Evolutionary conservation across 2,113 vertebrate genomes (phyloP).

Genomic region (Poeciliopsis prolifica): DNA sequence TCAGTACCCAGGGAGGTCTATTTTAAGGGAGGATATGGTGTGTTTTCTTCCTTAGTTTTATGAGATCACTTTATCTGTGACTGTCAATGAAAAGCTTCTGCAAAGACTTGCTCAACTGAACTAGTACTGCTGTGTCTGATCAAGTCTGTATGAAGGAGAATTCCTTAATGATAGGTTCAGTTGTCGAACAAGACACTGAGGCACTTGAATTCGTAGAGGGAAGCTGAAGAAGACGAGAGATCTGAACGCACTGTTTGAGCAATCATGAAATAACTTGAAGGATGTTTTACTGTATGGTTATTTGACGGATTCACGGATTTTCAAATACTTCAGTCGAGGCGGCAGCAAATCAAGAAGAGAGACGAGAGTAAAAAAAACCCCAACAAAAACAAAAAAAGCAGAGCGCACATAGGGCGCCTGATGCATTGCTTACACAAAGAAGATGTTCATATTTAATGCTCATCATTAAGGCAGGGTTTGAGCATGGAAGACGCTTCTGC

Average conservation of each 20-base stretch:
- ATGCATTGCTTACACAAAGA: slow-evolving; percentile 77
- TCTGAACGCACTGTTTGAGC: slow-evolving; percentile 59
- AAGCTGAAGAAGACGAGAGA: slow-evolving; percentile 52
- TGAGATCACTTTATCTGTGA: slow-evolving; percentile 70
- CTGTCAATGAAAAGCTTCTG: slow-evolving; percentile 67
- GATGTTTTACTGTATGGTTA: slow-evolving; percentile 72
- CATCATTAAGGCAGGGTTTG: slow-evolving; percentile 75
- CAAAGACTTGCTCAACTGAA: slow-evolving; percentile 48
- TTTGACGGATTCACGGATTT: slow-evolving; percentile 69
- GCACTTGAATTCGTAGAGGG: slow-evolving; percentile 21
- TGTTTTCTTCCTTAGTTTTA: slow-evolving; percentile 74
- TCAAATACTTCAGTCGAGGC: slow-evolving; percentile 63
- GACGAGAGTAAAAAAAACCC: slow-evolving; percentile 10
- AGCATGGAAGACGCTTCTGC: slow-evolving; percentile 79
- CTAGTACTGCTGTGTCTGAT: slow-evolving; percentile 46
- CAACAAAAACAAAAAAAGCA: slow-evolving; percentile 45
- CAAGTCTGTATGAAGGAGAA: slow-evolving; percentile 57
- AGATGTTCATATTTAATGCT: slow-evolving; percentile 82
- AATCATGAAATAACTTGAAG: slow-evolving; percentile 67
- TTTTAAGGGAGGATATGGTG: slow-evolving; percentile 69
- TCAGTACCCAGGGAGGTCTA: slow-evolving; percentile 74
- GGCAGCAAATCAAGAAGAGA: slow-evolving; percentile 41
- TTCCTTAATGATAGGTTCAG: slow-evolving; percentile 26
- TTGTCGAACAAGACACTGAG: slow-evolving; percentile 1
- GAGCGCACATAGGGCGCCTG: slow-evolving; percentile 54